phyloP scores from a whole-genome alignment of 2,113 vertebrate species.

The Pluvianellus socialis region DNA sequence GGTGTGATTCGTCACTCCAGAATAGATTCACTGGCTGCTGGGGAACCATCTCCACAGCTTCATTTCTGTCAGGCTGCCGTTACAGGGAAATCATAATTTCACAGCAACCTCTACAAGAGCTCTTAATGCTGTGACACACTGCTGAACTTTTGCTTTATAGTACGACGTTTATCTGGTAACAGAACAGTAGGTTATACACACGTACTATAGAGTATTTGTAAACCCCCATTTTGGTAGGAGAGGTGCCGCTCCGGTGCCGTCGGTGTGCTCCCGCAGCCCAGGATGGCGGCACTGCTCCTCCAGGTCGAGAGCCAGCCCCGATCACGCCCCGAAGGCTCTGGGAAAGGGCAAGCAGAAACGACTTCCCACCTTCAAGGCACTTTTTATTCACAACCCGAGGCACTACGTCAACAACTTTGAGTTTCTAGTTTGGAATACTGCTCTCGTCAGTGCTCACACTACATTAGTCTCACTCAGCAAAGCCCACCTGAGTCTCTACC shows the following conservation, averaged over 20 bases:
- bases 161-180: background rate
- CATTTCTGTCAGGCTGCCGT: background rate
- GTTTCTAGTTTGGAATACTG: background rate
- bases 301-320: background rate
- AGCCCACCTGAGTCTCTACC: background rate
- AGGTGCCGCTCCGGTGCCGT: fast-evolving
- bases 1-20: background rate
- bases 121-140: background rate
- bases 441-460: background rate
- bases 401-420: background rate
- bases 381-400: background rate
- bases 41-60: background rate
- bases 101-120: background rate
- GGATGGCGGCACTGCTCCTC: background rate
- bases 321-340: background rate
- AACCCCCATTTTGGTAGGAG: background rate
- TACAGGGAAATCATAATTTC: background rate
- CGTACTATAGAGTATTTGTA: background rate
- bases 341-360: background rate
- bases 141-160: background rate
- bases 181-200: background rate
- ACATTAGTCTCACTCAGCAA: background rate
- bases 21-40: background rate
- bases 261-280: too few relatives aligned
- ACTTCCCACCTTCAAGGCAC: background rate